phyloP scores from a whole-genome alignment of 2,888 invertebrate species.

The Anthrax anthrax region DNA sequence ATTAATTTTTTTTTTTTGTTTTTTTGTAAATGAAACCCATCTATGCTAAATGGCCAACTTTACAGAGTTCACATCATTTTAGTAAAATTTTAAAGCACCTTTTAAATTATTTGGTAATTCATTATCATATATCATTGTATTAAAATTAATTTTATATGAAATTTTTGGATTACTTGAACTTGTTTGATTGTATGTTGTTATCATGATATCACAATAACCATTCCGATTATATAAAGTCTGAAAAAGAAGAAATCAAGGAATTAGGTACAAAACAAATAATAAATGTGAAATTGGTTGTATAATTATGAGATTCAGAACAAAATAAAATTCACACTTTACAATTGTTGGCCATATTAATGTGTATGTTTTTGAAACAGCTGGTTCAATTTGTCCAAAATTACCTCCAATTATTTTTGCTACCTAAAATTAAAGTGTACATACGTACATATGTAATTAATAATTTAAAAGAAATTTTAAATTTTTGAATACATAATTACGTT shows the following conservation, averaged over 20 bases:
- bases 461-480: background rate
- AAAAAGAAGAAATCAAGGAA: background rate
- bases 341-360: slow-evolving; percentile 29
- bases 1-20: background rate
- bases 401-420: slow-evolving; percentile 24
- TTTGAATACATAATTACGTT: slow-evolving; percentile 12
- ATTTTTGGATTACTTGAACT: background rate
- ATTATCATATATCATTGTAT: slow-evolving; percentile 5
- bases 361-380: slow-evolving; percentile 19
- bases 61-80: too few relatives aligned
- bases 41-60: too few relatives aligned
- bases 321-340: slow-evolving; percentile 14
- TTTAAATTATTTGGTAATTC: background rate
- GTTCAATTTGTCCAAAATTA: slow-evolving; percentile 23
- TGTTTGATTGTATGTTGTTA: slow-evolving; percentile 12
- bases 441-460: background rate
- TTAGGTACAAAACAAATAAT: background rate
- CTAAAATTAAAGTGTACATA: slow-evolving; percentile 8
- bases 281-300: background rate
- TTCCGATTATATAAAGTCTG: slow-evolving; percentile 28
- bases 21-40: background rate
- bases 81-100: background rate
- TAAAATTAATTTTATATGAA: slow-evolving; percentile 5
- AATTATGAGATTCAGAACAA: background rate
- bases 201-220: slow-evolving; percentile 23